Evolutionary conservation across 35 echinoderm and acorn worm genomes (phyloP).

Genomic region (Apostichopus parvimensis): DNA sequence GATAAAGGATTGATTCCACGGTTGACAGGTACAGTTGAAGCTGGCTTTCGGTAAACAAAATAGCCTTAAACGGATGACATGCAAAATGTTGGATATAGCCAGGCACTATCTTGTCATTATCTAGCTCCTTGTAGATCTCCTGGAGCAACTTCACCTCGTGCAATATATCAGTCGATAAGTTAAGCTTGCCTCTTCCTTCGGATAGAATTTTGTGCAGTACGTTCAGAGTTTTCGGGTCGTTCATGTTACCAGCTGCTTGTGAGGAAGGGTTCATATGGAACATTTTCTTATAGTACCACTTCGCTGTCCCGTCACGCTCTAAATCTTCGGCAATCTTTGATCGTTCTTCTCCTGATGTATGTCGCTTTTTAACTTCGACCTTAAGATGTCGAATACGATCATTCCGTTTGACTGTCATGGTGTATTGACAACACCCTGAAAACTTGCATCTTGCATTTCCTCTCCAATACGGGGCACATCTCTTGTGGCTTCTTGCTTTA

Average conservation of each 20-base stretch:
- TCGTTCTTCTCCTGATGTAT: not conserved
- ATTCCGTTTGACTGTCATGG: not conserved
- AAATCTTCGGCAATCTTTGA: not conserved
- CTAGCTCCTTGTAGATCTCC: slow-evolving; percentile 7
- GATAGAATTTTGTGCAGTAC: slow-evolving; percentile 11
- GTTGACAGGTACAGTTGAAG: not conserved
- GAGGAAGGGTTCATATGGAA: not conserved
- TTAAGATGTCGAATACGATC: not conserved
- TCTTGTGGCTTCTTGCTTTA: not conserved
- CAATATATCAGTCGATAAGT: not conserved
- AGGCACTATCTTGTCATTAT: not conserved
- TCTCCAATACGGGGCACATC: not conserved
- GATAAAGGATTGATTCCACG: not conserved
- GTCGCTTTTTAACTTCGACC: not conserved
- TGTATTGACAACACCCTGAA: not conserved
- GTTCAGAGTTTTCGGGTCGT: not conserved
- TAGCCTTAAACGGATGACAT: not conserved
- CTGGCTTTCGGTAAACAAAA: not conserved
- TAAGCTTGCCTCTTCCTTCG: not conserved
- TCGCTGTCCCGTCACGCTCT: not conserved
- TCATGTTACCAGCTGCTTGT: not conserved
- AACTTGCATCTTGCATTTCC: not conserved
- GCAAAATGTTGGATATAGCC: not conserved
- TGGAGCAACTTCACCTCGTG: slow-evolving; percentile 4
- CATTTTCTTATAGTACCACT: not conserved